Evolutionary conservation across 2,888 invertebrate genomes (phyloP), one percentile per base, ranked within the genome.

Genomic region (Drosophila tripunctata): DNA sequence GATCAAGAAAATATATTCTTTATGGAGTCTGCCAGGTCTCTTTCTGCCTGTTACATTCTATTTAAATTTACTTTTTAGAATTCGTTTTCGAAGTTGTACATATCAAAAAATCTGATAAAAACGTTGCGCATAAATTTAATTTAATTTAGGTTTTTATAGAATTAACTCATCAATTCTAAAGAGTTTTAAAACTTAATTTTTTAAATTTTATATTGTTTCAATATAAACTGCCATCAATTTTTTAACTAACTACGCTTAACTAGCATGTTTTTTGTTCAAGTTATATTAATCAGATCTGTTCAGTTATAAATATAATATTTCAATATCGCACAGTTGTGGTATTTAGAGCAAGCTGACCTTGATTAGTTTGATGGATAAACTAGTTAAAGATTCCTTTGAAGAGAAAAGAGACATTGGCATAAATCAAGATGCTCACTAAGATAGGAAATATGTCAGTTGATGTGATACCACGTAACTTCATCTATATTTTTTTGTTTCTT

Each of bases 371-470:
- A 0, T 5, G 50, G 50, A 50, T 50, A 48, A 40, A 41, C 50
- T 24, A 57, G 17, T 19, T 33, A 12, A 10, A 50, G 40, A 40
- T 57, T 21, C 38, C 30, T 14, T 17, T 41, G 12, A 30, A 40
- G 24, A 22, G 33, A 43, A 19, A 17, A 22, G 33, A 43, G 14
- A 22, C 22, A 38, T 41, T 48, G 17, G 22, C 60, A 75, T 73
- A 70, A 71, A 71, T 76, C 76, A 74, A 52, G 76, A 75, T 67
- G 67, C 35, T 62, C 52, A 44, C 57, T 38, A 35, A 50, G 72
- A 75, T 72, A 52, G 65, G 17, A 43, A 38, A 51, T 54, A 50
- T 65, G 75, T 61, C 72, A 66, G 66, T 60, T 70, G 65, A 48
- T 54, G 36, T 27, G 55, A 41, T 40, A 36, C 44, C 58, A 47